Conservation (phyloP, 2,888 invertebrate species). For the Papilio gigon region DNA sequence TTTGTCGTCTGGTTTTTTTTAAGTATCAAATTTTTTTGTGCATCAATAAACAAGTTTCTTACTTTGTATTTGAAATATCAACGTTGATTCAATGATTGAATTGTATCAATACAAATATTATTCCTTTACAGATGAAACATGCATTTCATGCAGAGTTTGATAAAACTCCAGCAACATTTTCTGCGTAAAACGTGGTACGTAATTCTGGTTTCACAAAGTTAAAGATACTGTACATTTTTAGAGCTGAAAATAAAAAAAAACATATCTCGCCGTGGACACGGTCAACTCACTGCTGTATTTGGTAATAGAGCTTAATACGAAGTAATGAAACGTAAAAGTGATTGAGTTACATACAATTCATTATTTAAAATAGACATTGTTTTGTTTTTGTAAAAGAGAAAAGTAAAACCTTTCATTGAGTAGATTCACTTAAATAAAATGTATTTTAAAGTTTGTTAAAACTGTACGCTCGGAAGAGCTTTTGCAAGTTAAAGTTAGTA, state of each 20-base stretch:
- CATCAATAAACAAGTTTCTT: too few relatives aligned
- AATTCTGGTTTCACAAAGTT: not conserved
- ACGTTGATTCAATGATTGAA: too few relatives aligned
- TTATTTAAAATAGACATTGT: too few relatives aligned
- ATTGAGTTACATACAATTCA: too few relatives aligned
- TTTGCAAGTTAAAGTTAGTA: slow-evolving; percentile 25
- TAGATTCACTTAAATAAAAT: slow-evolving; percentile 21
- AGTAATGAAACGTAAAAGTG: too few relatives aligned
- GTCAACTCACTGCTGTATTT: too few relatives aligned
- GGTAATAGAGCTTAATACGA: too few relatives aligned
- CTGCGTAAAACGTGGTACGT: slow-evolving; percentile 21
- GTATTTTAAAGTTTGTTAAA: slow-evolving; percentile 24
- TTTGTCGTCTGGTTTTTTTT: too few relatives aligned
- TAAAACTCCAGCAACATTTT: slow-evolving; percentile 37
- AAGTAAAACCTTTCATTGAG: not conserved
- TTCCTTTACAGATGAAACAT: slow-evolving; percentile 26
- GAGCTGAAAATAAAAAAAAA: too few relatives aligned
- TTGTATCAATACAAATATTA: slow-evolving; percentile 36
- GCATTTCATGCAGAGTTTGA: slow-evolving; percentile 38
- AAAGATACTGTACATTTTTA: not conserved
- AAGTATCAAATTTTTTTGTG: too few relatives aligned
- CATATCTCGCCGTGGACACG: too few relatives aligned
- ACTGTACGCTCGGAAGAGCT: slow-evolving; percentile 16
- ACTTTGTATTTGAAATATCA: too few relatives aligned
- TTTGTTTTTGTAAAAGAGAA: not conserved